Conservation (phyloP, 2,113 vertebrate genomes). For the Tragelaphus buxtoni region DNA sequence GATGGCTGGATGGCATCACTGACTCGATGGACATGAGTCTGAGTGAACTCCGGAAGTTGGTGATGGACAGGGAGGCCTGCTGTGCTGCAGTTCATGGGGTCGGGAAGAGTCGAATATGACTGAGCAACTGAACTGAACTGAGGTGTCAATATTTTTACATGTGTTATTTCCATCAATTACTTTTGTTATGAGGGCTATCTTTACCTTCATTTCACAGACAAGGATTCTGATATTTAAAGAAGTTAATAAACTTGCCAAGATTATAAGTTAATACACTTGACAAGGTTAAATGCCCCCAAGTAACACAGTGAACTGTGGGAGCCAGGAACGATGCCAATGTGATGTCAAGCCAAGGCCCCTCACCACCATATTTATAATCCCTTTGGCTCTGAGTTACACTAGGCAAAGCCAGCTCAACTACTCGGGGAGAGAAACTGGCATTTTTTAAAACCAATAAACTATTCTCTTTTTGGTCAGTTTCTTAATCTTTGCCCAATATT, state of each 20-base stretch:
- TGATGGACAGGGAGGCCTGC: too few species aligned
- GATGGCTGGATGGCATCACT: too few species aligned
- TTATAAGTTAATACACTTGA: neutral
- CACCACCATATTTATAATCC: neutral
- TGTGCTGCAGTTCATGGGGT: too few species aligned
- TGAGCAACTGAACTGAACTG: too few species aligned
- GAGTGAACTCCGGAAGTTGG: too few species aligned
- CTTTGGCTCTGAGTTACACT: neutral
- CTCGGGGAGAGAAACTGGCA: neutral
- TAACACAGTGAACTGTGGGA: neutral
- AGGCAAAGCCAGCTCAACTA: neutral
- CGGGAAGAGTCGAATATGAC: fast-evolving
- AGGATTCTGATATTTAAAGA: neutral
- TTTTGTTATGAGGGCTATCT: neutral
- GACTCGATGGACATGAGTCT: too few species aligned
- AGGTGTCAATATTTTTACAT: neutral
- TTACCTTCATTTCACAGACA: neutral
- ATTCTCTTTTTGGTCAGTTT: neutral
- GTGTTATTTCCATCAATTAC: neutral
- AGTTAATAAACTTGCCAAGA: neutral
- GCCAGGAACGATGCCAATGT: too few species aligned
- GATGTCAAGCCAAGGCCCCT: neutral
- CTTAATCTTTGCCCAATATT: neutral
- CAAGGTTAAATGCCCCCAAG: neutral
- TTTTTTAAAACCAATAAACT: neutral